A percentile compares a stretch with the other conserved stretches of the same genome.
Evolutionary conservation across 2,888 invertebrate genomes (phyloP).

Genomic region (Hydrotaea cyrtoneurina): DNA sequence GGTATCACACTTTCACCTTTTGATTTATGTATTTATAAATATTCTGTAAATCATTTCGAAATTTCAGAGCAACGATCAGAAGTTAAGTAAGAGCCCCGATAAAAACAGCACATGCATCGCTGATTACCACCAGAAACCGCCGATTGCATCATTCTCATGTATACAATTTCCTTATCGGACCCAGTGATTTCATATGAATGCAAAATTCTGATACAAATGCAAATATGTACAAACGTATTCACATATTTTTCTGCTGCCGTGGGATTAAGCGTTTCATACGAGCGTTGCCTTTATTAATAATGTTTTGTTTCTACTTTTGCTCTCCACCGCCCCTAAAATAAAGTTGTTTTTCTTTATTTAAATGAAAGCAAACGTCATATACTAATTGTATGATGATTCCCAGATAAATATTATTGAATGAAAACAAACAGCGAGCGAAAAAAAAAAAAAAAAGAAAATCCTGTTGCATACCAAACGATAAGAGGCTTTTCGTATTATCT

Average conservation of each 20-base stretch:
- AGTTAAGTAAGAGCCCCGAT: too few relatives aligned
- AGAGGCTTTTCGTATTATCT: slow-evolving; percentile 64
- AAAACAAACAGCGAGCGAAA: slow-evolving; percentile 21
- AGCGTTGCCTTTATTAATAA: slow-evolving; percentile 2
- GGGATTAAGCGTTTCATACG: slow-evolving; percentile 14
- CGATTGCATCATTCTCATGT: too few relatives aligned
- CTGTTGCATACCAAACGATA: slow-evolving; percentile 59
- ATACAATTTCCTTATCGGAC: neutral
- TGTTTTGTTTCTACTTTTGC: neutral
- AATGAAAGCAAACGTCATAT: slow-evolving; percentile 38
- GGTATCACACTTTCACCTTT: too few relatives aligned
- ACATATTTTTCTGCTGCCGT: neutral
- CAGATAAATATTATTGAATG: slow-evolving; percentile 53
- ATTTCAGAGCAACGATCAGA: too few relatives aligned
- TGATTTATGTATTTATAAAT: too few relatives aligned
- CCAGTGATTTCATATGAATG: neutral
- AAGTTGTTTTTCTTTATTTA: neutral
- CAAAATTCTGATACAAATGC: neutral
- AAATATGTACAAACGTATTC: neutral
- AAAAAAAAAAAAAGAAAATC: slow-evolving; percentile 35
- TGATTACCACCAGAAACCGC: too few relatives aligned
- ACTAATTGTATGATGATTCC: slow-evolving; percentile 58
- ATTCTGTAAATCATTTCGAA: too few relatives aligned
- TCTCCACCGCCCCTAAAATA: neutral
- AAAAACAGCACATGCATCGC: too few relatives aligned